Base-by-base conservation (phyloP, 2,888 invertebrate species). In the Drosophila phalerata region DNA sequence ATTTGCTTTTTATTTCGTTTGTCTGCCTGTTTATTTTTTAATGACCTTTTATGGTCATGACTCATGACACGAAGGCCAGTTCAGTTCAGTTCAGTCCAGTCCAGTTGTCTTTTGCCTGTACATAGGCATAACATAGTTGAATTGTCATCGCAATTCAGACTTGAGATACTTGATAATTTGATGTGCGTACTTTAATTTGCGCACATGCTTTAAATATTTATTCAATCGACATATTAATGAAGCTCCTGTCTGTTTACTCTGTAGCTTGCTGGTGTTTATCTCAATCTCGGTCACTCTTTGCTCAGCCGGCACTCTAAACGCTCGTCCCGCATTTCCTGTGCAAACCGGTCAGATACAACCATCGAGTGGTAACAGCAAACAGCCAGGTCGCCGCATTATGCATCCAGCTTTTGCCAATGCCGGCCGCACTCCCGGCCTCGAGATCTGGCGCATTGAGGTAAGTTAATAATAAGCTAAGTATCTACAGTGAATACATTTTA, bases 391-490 rank as follows among this genome's bases (percentile, higher is more conserved):
- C 77, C 87, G 91, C 76, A 69, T 91, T 43, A 93, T 93, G 93
- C 94, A 95, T 82, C 93, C 95, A 68, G 96, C 96, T 4, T 97
- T 97, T 90, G 94, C 93, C 63, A 94, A 94, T 73, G 95, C 96
- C 49, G 97, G 97, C 1, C 93, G 94, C 88, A 92, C 93, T 51
- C 94, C 95, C 6, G 97, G 97, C 0, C 82, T 96, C 0, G 95
- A 96, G 92, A 94, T 97, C 81, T 97, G 97, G 97, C 94, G 97
- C 90, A 95, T 97, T 70, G 97, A 97, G 94, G 97, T 97, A 91
- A 93, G 93, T 76, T 22, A 22, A 22, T 43, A 43, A 42, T 19
- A 19, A 40, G 17, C 5, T 19, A 19, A 40, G 17, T 11, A 5
- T 5, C 17, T 17, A 13, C 34, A 13, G 13, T 3, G 0, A 13